Percentiles rank a stretch among this genome's conserved stretches.
phyloP scores from a whole-genome alignment of 2,797 vertebrate species.

The Sebastes baramenuke region DNA sequence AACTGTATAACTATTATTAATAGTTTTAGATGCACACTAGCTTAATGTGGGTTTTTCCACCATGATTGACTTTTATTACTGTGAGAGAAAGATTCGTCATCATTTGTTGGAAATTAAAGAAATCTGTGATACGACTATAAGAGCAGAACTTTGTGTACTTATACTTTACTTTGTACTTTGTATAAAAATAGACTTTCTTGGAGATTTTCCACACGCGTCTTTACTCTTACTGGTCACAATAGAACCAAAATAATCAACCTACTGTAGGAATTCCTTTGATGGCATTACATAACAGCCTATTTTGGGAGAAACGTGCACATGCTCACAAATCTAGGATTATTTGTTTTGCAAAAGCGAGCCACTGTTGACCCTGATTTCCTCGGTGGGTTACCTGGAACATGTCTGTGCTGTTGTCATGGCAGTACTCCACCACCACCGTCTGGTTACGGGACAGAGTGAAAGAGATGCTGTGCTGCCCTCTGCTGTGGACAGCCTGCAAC shows the following conservation, averaged over 20 bases:
- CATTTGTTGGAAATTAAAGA: background rate
- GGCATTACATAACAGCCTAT: slow-evolving; percentile 36
- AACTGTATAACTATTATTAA: background rate
- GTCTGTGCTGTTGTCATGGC: slow-evolving; percentile 94
- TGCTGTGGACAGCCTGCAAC: slow-evolving; percentile 93
- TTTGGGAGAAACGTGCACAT: slow-evolving; percentile 1
- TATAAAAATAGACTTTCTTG: slow-evolving; percentile 45
- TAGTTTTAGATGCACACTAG: background rate
- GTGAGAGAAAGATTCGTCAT: background rate
- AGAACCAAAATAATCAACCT: slow-evolving; percentile 41
- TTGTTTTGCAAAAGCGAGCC: background rate
- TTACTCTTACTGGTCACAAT: slow-evolving; percentile 3
- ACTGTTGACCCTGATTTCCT: background rate
- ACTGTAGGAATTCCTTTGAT: slow-evolving; percentile 26
- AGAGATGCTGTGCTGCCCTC: slow-evolving; percentile 97
- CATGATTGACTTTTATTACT: background rate
- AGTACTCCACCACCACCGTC: slow-evolving; percentile 97
- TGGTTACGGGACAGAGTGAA: slow-evolving; percentile 95
- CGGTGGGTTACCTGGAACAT: slow-evolving; percentile 93
- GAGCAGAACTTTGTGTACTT: background rate
- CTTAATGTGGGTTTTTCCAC: background rate
- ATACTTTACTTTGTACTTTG: too few species aligned
- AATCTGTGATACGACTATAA: background rate
- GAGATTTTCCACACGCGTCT: background rate
- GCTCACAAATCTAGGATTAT: background rate